phyloP scores from a whole-genome alignment of 2,113 vertebrate genomes.

The Psammodynastes pulverulentus region DNA sequence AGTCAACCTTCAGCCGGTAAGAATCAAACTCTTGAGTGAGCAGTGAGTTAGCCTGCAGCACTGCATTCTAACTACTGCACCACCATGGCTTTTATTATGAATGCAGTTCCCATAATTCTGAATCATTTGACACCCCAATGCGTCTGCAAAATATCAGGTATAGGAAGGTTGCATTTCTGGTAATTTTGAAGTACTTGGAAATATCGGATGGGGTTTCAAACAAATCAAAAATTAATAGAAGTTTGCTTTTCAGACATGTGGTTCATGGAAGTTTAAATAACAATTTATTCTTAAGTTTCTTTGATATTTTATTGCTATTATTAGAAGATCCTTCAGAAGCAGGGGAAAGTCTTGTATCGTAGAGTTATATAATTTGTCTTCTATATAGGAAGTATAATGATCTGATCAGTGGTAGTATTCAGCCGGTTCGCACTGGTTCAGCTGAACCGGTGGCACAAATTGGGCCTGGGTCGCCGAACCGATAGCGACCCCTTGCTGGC shows the following conservation, averaged over 20 bases:
- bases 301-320: not conserved
- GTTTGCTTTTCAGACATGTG: not conserved
- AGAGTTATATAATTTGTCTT: not conserved
- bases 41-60: too few relatives aligned
- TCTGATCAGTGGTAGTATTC: too few relatives aligned
- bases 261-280: not conserved
- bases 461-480: too few relatives aligned
- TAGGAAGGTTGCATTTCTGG: not conserved
- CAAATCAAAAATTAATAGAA: not conserved
- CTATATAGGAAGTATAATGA: not conserved
- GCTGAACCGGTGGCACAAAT: too few relatives aligned
- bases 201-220: not conserved
- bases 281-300: not conserved
- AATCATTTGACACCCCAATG: not conserved
- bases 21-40: too few relatives aligned
- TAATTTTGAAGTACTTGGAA: not conserved
- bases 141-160: not conserved
- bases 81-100: not conserved
- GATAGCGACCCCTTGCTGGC: too few relatives aligned
- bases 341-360: not conserved
- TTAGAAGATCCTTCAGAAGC: not conserved
- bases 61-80: too few relatives aligned
- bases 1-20: too few relatives aligned
- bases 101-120: not conserved
- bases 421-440: too few relatives aligned